Percentiles rank a stretch among this genome's conserved stretches.
Evolutionary conservation across 2,797 vertebrate species (phyloP).

Genomic region (Cuniculus paca): DNA sequence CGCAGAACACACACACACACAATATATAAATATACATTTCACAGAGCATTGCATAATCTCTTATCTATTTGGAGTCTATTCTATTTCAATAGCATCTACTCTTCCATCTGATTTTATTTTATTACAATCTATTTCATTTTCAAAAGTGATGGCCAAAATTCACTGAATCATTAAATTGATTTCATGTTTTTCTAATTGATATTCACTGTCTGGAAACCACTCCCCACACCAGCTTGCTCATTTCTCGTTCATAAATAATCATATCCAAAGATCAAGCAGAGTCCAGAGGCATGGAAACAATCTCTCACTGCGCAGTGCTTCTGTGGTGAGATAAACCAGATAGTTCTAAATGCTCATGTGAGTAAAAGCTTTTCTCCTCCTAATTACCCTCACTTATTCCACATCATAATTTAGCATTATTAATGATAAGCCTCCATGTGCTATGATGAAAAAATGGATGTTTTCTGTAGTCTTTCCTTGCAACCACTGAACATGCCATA

Average conservation of each 20-base stretch:
- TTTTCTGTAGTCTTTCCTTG: background rate
- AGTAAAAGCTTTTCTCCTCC: slow-evolving; percentile 8
- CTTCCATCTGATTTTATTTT: background rate
- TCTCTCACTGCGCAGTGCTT: background rate
- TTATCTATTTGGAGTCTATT: slow-evolving; percentile 12
- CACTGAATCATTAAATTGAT: slow-evolving; percentile 53
- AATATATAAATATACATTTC: background rate
- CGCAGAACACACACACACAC: background rate
- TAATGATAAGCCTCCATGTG: background rate
- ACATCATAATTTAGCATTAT: background rate
- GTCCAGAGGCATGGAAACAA: background rate
- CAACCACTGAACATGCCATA: background rate
- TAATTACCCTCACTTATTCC: background rate
- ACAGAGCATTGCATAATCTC: background rate
- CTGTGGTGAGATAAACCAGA: background rate
- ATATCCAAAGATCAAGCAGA: background rate
- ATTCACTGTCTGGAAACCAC: slow-evolving; percentile 31
- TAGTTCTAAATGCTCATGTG: slow-evolving; percentile 7
- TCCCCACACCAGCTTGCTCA: background rate
- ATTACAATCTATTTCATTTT: slow-evolving; percentile 49
- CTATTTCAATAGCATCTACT: background rate
- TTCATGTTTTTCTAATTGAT: slow-evolving; percentile 52
- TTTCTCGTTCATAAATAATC: background rate
- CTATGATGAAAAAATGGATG: background rate
- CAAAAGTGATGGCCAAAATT: slow-evolving; percentile 4